Evolutionary conservation across 92 coral and sea anemone genomes (phyloP), one percentile per base, ranked within the genome.

Genomic region (Siderastrea siderea): DNA sequence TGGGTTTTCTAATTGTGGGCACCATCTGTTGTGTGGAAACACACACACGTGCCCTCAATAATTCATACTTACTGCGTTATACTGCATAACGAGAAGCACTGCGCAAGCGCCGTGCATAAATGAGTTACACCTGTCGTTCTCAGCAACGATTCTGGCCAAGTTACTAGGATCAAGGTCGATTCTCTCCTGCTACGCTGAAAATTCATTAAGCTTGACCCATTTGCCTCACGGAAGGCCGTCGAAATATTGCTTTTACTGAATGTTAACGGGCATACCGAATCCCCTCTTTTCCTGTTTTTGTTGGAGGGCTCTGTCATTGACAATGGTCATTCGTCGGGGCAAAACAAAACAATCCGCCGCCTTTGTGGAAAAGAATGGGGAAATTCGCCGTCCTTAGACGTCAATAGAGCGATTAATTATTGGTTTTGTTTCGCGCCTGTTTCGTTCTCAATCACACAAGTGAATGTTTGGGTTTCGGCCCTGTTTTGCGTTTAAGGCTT

Each of bases 81-180:
- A 44, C 45, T 47, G 64, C 72, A 16, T 50, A 47, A 47, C 79
- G 61, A 66, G 80, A n/a, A 38, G 60, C 49, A 74, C 48, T 84
- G 86, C 98, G 98, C 98, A 86, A 77, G 98, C 90, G 93, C 88
- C 50, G 55, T 47, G 70, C 74, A 70, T 80, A 71, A 70, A 86
- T 71, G 48, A 87, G 84, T 77, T 81, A 90, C 99, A 96, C 99
- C 99, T 96, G 99, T 85, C 93, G 85, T 45, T 44, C 98, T 51
- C 86, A 86, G 99, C 99, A 96, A 96, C 99, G 91, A 86, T 75
- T 60, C 85, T 53, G 67, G 75, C 67, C 15, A 75, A 80, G 57
- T 58, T 59, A n/a, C 47, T 54, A 47, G 52, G 67, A 66, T 43
- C 86, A 86, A 82, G 86, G 77, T 70, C 67, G 68, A 13, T 46